phyloP scores from a whole-genome alignment of 2,113 vertebrate genomes.

The Brachyistius frenatus region DNA sequence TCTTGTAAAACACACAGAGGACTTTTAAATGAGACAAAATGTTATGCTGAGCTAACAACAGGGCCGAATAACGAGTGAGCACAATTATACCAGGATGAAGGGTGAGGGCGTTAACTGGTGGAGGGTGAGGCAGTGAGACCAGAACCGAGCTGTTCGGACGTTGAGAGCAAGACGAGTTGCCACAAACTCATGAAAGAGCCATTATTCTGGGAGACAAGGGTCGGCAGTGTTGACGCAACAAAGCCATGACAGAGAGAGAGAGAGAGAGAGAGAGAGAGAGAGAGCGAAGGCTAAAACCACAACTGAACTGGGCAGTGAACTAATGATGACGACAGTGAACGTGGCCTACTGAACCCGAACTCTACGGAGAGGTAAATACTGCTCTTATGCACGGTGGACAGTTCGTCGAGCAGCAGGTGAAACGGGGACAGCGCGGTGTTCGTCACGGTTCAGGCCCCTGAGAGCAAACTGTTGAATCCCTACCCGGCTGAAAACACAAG shows the following conservation, averaged over 20 bases:
- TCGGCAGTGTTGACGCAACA: slow-evolving; percentile 59
- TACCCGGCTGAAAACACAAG: slow-evolving; percentile 29
- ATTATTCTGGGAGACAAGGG: slow-evolving; percentile 61
- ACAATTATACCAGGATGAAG: slow-evolving; percentile 5
- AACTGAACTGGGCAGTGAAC: slow-evolving; percentile 16
- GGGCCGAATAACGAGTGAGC: not conserved
- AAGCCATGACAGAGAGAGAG: slow-evolving; percentile 12
- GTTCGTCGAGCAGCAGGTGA: slow-evolving; percentile 7
- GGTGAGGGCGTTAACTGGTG: slow-evolving; percentile 19
- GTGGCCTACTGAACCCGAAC: not conserved
- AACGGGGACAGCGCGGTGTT: not conserved
- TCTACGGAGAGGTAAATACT: not conserved
- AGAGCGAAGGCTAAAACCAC: slow-evolving; percentile 32
- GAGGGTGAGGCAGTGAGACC: slow-evolving; percentile 41
- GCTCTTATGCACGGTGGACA: not conserved
- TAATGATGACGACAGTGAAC: not conserved
- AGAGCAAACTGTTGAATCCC: slow-evolving; percentile 56
- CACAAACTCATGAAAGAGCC: slow-evolving; percentile 60
- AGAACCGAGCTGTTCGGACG: slow-evolving; percentile 32
- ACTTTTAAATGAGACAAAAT: slow-evolving; percentile 1
- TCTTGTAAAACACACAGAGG: not conserved
- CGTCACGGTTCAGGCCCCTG: slow-evolving; percentile 24
- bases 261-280: not conserved
- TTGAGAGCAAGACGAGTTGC: slow-evolving; percentile 30
- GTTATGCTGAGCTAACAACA: slow-evolving; percentile 11